Evolutionary conservation across 2,888 invertebrate genomes (phyloP).

Genomic region (Synanthedon tipuliformis): DNA sequence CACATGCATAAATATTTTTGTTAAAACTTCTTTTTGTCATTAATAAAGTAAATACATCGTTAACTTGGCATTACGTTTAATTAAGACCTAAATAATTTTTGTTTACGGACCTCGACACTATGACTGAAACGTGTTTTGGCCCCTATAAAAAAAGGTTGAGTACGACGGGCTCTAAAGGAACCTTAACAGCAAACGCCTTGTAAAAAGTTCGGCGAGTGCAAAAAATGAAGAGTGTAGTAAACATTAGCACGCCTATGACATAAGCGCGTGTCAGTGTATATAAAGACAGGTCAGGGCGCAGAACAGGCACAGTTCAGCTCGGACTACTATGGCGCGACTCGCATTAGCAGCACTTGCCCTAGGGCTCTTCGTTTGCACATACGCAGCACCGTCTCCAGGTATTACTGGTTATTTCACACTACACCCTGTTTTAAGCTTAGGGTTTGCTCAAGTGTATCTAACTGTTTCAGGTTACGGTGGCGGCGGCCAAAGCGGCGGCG

Average conservation of each 20-base stretch:
- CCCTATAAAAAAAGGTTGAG: no score
- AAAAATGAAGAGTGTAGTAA: slow-evolving; percentile 43
- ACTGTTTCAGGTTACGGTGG: slow-evolving; percentile 12
- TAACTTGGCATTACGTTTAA: no score
- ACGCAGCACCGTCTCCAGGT: slow-evolving; percentile 39
- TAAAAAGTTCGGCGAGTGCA: slow-evolving; percentile 22
- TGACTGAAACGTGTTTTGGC: no score
- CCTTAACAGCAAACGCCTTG: slow-evolving; percentile 8
- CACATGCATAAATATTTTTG: no score
- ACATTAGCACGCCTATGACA: slow-evolving; percentile 34
- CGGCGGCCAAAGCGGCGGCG: slow-evolving; percentile 7
- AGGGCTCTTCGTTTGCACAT: slow-evolving; percentile 39
- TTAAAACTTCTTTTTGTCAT: no score
- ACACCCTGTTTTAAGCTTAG: no score
- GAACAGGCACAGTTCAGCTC: slow-evolving; percentile 21
- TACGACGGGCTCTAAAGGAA: no score
- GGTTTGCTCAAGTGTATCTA: no score
- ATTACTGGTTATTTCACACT: slow-evolving; percentile 5
- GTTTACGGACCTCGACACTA: no score
- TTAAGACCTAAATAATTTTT: no score
- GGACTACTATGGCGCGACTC: slow-evolving; percentile 35
- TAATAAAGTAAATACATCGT: no score
- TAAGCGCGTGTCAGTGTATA: slow-evolving; percentile 33
- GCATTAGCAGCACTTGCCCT: slow-evolving; percentile 36
- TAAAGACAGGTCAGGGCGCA: slow-evolving; percentile 18